A percentile compares a stretch with the other conserved stretches of the same genome.
Conservation (phyloP, 2,888 invertebrate genomes). For the Luperina nickerlii region DNA sequence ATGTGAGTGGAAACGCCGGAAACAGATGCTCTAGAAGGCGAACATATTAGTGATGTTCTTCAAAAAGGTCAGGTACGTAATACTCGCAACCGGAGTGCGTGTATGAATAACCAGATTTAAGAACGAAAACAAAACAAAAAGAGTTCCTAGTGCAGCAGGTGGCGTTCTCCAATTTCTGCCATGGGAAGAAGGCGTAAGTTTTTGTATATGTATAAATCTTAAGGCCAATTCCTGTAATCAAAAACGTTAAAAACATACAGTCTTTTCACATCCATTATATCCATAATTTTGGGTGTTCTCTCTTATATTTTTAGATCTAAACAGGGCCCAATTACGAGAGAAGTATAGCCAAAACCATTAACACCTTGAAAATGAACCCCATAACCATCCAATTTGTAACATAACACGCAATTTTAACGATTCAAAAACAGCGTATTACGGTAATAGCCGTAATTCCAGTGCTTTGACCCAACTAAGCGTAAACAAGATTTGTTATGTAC, state of each 20-base stretch:
- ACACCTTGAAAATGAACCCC: conserved; percentile 31
- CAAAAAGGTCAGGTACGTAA: background rate
- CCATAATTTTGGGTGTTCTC: background rate
- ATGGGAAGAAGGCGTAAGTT: background rate
- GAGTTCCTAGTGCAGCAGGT: too few species aligned
- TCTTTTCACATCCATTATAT: too few species aligned
- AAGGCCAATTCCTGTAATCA: background rate
- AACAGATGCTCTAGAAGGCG: too few species aligned
- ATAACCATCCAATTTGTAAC: conserved; percentile 56
- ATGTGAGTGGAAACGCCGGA: too few species aligned
- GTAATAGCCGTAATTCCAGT: conserved; percentile 63
- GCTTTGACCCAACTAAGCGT: conserved; percentile 52
- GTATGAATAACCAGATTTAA: background rate
- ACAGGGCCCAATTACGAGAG: conserved; percentile 10
- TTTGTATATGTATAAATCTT: background rate
- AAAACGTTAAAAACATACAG: background rate
- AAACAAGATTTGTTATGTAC: conserved; percentile 66
- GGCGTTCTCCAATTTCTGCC: background rate
- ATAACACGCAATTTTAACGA: conserved; percentile 58
- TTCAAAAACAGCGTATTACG: conserved; percentile 52
- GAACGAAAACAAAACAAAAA: too few species aligned
- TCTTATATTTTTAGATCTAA: conserved; percentile 23
- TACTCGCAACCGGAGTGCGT: background rate
- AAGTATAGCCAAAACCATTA: conserved; percentile 25
- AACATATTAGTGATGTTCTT: background rate